Evolutionary conservation across 2,888 invertebrate species (phyloP).

Genomic region (Chironomus riparius): DNA sequence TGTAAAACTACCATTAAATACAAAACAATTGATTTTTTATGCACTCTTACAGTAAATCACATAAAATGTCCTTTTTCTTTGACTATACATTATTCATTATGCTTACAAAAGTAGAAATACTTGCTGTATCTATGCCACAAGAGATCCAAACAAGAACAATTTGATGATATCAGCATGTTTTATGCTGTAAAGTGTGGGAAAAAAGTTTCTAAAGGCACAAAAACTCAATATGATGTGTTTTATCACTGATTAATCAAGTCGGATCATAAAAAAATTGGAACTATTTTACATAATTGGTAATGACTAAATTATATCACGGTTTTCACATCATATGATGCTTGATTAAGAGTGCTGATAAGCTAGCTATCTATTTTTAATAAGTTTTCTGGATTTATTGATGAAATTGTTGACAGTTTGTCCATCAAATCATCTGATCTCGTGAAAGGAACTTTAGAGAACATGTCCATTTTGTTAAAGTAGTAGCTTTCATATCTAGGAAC

Average conservation of each 20-base stretch:
- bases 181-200: neutral
- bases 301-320: too few species aligned
- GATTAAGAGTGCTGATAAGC: too few species aligned
- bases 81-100: neutral
- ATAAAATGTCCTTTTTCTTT: neutral
- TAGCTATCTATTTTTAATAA: too few species aligned
- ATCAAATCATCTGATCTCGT: too few species aligned
- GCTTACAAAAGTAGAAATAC: neutral
- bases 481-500: too few species aligned
- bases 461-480: too few species aligned
- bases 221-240: neutral
- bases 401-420: too few species aligned
- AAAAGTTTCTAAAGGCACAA: neutral
- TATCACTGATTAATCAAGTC: neutral
- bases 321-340: too few species aligned
- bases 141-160: neutral
- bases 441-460: too few species aligned
- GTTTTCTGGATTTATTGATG: too few species aligned
- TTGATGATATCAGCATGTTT: neutral
- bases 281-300: neutral
- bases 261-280: neutral
- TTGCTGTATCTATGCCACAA: neutral
- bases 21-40: conserved; percentile 7
- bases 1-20: neutral
- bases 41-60: neutral